A percentile compares a stretch with the other conserved stretches of the same genome.
These are phyloP conservation scores for Conchocele bisecta DNA, from an alignment of 2,888 invertebrate genomes.

Conservation along the genomic window DNA sequence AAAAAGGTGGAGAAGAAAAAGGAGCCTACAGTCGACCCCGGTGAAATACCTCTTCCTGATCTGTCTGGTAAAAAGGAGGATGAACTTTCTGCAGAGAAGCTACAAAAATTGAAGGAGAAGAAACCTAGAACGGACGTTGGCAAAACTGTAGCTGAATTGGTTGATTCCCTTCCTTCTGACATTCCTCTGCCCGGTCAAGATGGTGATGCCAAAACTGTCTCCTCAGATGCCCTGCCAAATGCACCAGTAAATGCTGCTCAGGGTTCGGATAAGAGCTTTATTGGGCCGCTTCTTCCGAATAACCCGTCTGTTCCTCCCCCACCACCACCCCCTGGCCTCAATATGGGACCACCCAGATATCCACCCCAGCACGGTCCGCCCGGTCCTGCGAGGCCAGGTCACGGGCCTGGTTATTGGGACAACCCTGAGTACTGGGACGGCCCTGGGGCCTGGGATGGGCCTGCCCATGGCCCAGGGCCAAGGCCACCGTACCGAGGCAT, in stretches of 20 bases:
- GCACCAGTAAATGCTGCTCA: slow-evolving; percentile 43
- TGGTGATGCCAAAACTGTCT: slow-evolving; percentile 45
- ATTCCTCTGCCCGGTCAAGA: slow-evolving; percentile 62
- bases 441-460: slow-evolving; percentile 54
- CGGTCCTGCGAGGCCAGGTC: slow-evolving; percentile 55
- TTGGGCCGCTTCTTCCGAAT: slow-evolving; percentile 53
- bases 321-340: slow-evolving; percentile 31
- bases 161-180: slow-evolving; percentile 53
- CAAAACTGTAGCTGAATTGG: slow-evolving; percentile 53
- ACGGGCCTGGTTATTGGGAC: slow-evolving; percentile 16
- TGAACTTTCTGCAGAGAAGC: slow-evolving; percentile 58
- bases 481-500: slow-evolving; percentile 60
- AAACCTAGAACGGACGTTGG: slow-evolving; percentile 59
- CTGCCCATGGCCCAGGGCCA: slow-evolving; percentile 45
- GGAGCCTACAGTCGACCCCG: slow-evolving; percentile 59
- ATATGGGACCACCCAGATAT: slow-evolving; percentile 41
- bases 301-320: slow-evolving; percentile 51
- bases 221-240: slow-evolving; percentile 46
- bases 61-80: slow-evolving; percentile 61
- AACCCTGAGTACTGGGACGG: slow-evolving; percentile 49
- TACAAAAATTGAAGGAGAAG: slow-evolving; percentile 66
- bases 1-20: slow-evolving; percentile 39
- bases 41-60: slow-evolving; percentile 74
- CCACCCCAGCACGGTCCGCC: slow-evolving; percentile 62
- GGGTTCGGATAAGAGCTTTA: slow-evolving; percentile 49